Evolutionary conservation across 2,888 invertebrate species (phyloP), one percentile per base, ranked within the genome.

Genomic region (Macrosiphum euphorbiae): DNA sequence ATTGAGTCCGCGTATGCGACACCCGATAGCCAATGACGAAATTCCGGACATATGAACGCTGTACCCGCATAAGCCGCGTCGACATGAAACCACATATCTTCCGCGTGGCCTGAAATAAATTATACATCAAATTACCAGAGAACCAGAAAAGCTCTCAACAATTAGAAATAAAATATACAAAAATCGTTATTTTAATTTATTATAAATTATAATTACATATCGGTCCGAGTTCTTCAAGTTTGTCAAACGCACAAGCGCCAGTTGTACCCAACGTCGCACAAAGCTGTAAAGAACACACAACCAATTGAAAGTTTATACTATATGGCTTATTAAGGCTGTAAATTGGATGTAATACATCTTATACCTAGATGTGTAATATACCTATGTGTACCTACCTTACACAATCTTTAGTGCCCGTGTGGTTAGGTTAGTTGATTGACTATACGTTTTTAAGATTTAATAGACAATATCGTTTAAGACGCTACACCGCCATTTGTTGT

Each of bases 61-160:
- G 98, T 98, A 24, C 99, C 99, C 0, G 99, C 99, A 95, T 99
- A 99, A 0, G 99, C 99, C 0, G 99, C 99, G 95, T 99, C 99
- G 24, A 99, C 98, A 95, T 99, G 99, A 88, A 99, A 96, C 99
- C 99, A 99, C 24, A 99, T 96, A 2, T 97, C 97, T 95, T 99
- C 98, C 92, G 97, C 97, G 94, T 97, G 96, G 95, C 99, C 96
- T 96, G 55, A 1, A 95, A 94, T 41, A 1, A 95, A 94, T 67
- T 20, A 78, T 26, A 11, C 5, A 13, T 35, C 2, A 11, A 50
- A 35, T 78, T 78, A 78, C 78, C 16, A 78, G 3, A n/a, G 35
- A 78, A 20, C 8, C 78, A 35, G 35, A 78, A 20, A 35, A 78
- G 2, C 7, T 78, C 3, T 0, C 2, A 8, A 78, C 5, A 35